Base-by-base conservation (phyloP, 1,140 invertebrate genomes). In the Bicyclus anynana region DNA sequence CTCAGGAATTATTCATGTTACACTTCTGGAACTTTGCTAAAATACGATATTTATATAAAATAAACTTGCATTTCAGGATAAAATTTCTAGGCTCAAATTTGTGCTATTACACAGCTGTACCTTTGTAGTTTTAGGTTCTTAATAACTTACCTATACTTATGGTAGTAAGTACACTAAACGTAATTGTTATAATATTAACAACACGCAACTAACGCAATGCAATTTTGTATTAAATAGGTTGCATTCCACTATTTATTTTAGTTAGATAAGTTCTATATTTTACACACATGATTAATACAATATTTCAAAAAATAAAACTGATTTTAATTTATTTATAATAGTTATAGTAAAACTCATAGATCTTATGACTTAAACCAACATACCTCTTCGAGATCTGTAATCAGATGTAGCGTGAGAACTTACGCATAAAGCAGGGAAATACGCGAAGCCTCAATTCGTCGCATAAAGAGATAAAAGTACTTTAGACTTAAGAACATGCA, bases 351-450 rank as follows among this genome's bases (percentile, higher is more conserved):
- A 52, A 48, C 35, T 18, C 46, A 18, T 13, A 13, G 10, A 2
- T 14, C 23, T 29, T 49, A 42, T 54, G 44, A 61, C 52, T 61
- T 51, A 35, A 21, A 44, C 37, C 51, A 44, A 44, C 40, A 20
- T 21, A 6, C 5, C 13, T 16, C 18, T 12, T 20, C 40, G 13
- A 44, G 40, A 44, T 44, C 37, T 9, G 26, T 48, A 53, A 60
- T 61, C 46, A 54, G 50, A 65, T 61, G 40, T 48, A 17, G 47
- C 56, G 33, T 61, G 48, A 55, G 55, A 62, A 62, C 49, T 46
- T 29, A 49, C 40, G 16, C 37, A 50, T 17, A 33, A 33, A 33
- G 37, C 16, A 2, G 16, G 13, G 9, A 17, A 38, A 38, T 38
- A 38, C 16, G 35, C 35, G 37, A 16, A 12, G 29, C 29, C 37